Evolutionary conservation across 2,888 invertebrate species (phyloP), one percentile per base, ranked within the genome.

Genomic region (Nephrotoma appendiculata): DNA sequence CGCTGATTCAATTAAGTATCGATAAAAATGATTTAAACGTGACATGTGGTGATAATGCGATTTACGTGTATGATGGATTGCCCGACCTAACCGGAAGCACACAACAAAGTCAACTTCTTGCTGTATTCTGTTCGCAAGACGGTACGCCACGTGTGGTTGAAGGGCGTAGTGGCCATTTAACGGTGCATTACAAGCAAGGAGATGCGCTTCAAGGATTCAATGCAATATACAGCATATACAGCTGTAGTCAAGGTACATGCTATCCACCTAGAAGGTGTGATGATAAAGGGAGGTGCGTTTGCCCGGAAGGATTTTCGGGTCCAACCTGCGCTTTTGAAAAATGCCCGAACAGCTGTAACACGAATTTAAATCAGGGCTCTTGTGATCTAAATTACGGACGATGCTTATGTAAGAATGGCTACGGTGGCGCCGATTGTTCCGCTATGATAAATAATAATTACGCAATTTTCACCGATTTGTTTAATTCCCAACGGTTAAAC

Each of bases 41-140:
- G 86, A 95, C 95, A 0, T 98, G 98, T 89, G 95, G 96, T 88
- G 95, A 97, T 91, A 98, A 98, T 91, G 96, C 96, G 19, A 95
- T 98, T 0, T 98, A 98, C 89, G 96, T 98, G 3, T 98, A 98
- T 89, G 98, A 98, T 89, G 98, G 98, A 0, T 93, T 98, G 12
- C 98, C 98, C 0, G 95, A 96, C 89, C 93, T 97, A 87, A 93
- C 94, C 0, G 96, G 95, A 85, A 94, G 94, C 83, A 94, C 94
- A 12, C 95, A 95, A 89, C 96, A 96, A 89, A 96, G 95, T 89
- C 95, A 96, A 89, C 92, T 97, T 1, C 92, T 98, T n/a, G 97
- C 96, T 0, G 96, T 97, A 0, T 96, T 97, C 90, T 98, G 98
- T 91, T 95, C 95, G 41, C 94, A 94, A 89, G 96, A 96, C 87